Base-by-base conservation (phyloP, 2,113 vertebrate genomes). In the Brachirus orientalis region DNA sequence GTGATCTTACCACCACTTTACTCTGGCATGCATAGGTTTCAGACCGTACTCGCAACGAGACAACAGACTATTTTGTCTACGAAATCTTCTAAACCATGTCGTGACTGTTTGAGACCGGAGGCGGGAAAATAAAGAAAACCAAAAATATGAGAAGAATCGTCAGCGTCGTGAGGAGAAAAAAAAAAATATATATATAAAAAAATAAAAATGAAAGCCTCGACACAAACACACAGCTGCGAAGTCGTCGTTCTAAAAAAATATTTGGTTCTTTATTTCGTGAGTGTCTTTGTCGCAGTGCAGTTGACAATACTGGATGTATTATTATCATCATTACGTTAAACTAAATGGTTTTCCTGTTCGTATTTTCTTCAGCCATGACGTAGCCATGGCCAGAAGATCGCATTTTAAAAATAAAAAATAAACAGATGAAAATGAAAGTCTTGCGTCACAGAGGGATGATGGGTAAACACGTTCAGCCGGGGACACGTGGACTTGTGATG, bases 241-340 rank as follows among this genome's bases (percentile, higher is more conserved):
- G 50, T 50, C 28, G n/a, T 59, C 79, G 59, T 93, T 94, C 94
- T 95, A 94, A 62, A 95, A 94, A 62, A 95, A 92, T 94, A 95
- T 95, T 96, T 95, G 95, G 95, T 96, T 96, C 93, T 95, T 95
- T 95, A 94, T 95, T 51, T 20, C 95, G 94, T 28, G 28, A 94
- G 92, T 91, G 94, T 94, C 91, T 92, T 91, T 92, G 95, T 95
- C 95, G 96, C 95, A 91, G 86, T 93, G 95, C 92, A 94, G 93
- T 93, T 93, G 95, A 94, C 94, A 96, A 96, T 95, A 95, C 94
- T 95, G 94, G 92, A 94, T 43, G 13, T n/a, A 51, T 8, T 53
- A 57, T 38, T 19, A n/a, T n/a, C n/a, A n/a, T n/a, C n/a, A n/a
- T n/a, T n/a, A n/a, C n/a, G n/a, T n/a, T n/a, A n/a, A n/a, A n/a